Evolutionary conservation across 2,888 invertebrate species (phyloP), one percentile per base, ranked within the genome.

Genomic region (Phengaris arion): DNA sequence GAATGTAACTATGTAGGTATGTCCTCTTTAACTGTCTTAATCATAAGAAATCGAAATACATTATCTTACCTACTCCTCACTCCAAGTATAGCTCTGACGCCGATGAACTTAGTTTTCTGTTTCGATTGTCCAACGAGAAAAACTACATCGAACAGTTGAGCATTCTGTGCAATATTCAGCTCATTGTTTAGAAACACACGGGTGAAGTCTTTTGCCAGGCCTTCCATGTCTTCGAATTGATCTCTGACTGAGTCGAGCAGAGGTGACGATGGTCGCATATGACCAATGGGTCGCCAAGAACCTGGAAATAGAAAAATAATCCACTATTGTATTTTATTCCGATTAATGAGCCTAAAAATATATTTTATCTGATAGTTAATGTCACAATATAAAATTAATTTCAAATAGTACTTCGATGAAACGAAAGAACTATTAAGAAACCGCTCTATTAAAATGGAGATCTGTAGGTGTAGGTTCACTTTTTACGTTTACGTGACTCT

Each of bases 211-310:
- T 98, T 98, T 55, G 98, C 98, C 76, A 98, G 94, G 87, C 98
- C 98, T 88, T 98, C 98, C 91, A 98, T 98, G 89, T 98, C 98
- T 90, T 98, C 98, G 87, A 98, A 98, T 86, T 98, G 97, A 92
- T 98, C 98, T 82, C 98, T 94, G 64, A 98, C 98, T 6, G 98
- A 98, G 89, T 98, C 98, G 81, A 98, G 94, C 57, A 98, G 94
- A 0, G 98, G 98, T 35, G 98, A 98, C 0, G 98, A 98, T 0
- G 98, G 98, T 83, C 98, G 94, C 98, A 98, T 98, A 89, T 98
- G 98, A 80, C 95, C 98, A 80, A 98, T 98, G 13, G 98, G 98
- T 83, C 98, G 95, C 98, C 98, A 98, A 8, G 98, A 98, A 73
- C 97, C 97, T 95, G 82, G 0, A 81, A 80, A 46, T 68, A 8